Evolutionary conservation across 2,888 invertebrate genomes (phyloP), one percentile per base, ranked within the genome.

Genomic region (Teleogryllus oceanicus): DNA sequence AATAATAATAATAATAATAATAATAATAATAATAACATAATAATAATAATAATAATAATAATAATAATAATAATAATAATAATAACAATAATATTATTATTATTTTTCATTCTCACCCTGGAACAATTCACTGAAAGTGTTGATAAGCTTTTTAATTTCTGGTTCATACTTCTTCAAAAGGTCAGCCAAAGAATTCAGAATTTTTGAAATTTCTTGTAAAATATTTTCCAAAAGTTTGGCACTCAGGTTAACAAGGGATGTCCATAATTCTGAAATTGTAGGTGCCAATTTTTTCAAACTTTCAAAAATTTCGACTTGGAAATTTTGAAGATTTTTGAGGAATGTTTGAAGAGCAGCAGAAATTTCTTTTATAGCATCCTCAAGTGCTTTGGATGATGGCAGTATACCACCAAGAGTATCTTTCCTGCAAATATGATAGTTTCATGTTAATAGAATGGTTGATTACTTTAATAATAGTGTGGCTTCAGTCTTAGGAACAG

Each of bases 111-210:
- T 37, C 84, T 84, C 83, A 90, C 90, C 90, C 84, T 89, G 89
- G 84, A 89, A 88, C 82, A 90, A 87, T 81, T 89, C 89, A 18
- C 89, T 87, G 62, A 91, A 83, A 0, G 88, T 86, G 79, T 89
- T 88, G 76, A 90, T 88, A 5, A 92, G 84, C 83, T 92, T 91
- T 82, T 92, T 90, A 2, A 93, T 87, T 83, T 93, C 92, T 18
- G 89, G 90, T 86, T 92, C 91, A 85, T 93, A 91, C 80, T 90
- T 89, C 83, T 93, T 92, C 80, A 92, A 86, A 85, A 89, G 83
- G 62, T 87, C 85, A 2, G 83, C 84, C 0, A 85, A 81, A 0
- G 89, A 87, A 0, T 92, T 89, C 2, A 90, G 84, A 1, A 50
- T 21, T 51, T 78, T 62, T 21, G 78, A 50, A 51, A 13, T 75